A percentile compares a stretch with the other conserved stretches of the same genome.
Evolutionary conservation across 2,888 invertebrate genomes (phyloP).

Genomic region (Oxyscelio sp.): DNA sequence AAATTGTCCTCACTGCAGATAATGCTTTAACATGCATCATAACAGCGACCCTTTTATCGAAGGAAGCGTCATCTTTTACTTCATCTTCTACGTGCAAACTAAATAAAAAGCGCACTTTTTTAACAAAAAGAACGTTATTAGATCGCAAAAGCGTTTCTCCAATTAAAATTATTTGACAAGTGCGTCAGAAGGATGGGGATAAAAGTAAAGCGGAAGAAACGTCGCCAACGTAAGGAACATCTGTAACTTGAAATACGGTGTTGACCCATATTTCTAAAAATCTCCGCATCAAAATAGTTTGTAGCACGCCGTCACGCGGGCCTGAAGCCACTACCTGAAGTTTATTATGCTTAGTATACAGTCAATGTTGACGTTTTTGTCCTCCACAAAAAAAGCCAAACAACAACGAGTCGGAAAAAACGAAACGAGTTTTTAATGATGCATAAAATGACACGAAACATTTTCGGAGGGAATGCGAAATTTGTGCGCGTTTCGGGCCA

Average conservation of each 20-base stretch:
- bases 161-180: constrained; percentile 63
- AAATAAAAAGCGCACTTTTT: constrained; percentile 1
- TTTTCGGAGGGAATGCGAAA: neutral
- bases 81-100: neutral
- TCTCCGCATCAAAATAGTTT: constrained; percentile 67
- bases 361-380: constrained; percentile 15
- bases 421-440: neutral
- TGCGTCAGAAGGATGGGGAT: constrained; percentile 21
- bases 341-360: constrained; percentile 42
- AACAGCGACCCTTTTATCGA: neutral
- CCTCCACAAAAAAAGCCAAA: neutral
- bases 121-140: constrained; percentile 35
- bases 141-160: constrained; percentile 13
- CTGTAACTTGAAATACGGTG: constrained; percentile 58
- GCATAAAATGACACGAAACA: neutral
- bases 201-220: constrained; percentile 64
- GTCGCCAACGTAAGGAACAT: constrained; percentile 50
- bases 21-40: no score
- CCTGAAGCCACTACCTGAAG: constrained; percentile 38
- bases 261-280: constrained; percentile 87
- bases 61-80: neutral
- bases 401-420: neutral
- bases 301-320: constrained; percentile 28
- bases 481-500: neutral
- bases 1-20: no score